Evolutionary conservation across 1,140 invertebrate species (phyloP).

Genomic region (Aradophagus sp.): DNA sequence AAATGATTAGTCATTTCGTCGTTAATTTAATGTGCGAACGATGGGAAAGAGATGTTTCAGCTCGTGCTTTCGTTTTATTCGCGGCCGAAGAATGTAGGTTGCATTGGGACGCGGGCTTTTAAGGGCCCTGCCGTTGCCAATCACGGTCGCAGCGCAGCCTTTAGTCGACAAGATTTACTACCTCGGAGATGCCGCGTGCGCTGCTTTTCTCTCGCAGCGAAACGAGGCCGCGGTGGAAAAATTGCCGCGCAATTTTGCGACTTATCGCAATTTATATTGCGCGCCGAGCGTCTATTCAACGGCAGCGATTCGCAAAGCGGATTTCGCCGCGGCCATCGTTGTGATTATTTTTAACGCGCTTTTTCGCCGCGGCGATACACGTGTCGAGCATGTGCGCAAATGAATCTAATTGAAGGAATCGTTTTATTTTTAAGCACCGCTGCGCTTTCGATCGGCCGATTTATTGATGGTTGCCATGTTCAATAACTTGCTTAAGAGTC

Average conservation of each 20-base stretch:
- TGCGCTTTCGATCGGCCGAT: conserved; percentile 6
- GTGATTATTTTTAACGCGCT: conserved; percentile 39
- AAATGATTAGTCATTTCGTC: too few relatives aligned
- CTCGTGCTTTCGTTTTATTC: conserved; percentile 39
- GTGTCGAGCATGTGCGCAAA: conserved; percentile 37
- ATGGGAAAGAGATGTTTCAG: conserved; percentile 34
- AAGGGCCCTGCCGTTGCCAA: conserved; percentile 49
- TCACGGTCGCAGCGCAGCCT: conserved; percentile 29
- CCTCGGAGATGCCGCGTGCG: conserved; percentile 29
- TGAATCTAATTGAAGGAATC: conserved; percentile 34
- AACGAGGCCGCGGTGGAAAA: conserved; percentile 17
- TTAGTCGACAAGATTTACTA: conserved; percentile 45
- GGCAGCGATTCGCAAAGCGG: conserved; percentile 34
- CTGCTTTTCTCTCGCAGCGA: conserved; percentile 25
- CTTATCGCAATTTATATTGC: conserved; percentile 45
- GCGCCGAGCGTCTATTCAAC: conserved; percentile 25
- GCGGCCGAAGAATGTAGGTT: conserved; percentile 10
- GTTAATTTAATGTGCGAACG: conserved; percentile 7
- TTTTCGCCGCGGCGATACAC: conserved; percentile 27
- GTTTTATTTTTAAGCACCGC: conserved; percentile 30
- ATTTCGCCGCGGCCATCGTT: conserved; percentile 14
- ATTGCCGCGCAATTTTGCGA: conserved; percentile 30
- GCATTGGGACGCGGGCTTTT: conserved; percentile 42
- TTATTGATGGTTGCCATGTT: conserved; percentile 31
- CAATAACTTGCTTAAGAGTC: conserved; percentile 12